Evolutionary conservation across 2,113 vertebrate species (phyloP), one percentile per base, ranked within the genome.

Genomic region (Podarcis raffonei): DNA sequence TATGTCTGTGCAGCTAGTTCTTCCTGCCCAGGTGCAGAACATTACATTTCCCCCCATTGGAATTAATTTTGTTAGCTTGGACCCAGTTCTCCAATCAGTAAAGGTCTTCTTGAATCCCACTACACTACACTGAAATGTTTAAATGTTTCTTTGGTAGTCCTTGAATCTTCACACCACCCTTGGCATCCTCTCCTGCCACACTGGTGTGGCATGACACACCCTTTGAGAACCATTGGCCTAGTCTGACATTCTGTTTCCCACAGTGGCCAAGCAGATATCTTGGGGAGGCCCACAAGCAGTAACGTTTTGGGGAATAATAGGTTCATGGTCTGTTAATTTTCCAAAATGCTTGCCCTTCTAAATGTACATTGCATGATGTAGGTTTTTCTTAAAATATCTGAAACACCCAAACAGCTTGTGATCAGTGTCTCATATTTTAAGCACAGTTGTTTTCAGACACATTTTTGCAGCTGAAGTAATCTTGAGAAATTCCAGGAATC

Each of bases 401-500:
- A 79, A 79, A 32, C n/a, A 65, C 6, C 12, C 35, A 42, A 35
- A 75, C 27, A 65, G 25, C 32, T 32, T 62, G 32, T 39, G 35
- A 82, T 87, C 53, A 42, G 48, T 72, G 23, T 22, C 42, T 23
- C 23, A 62, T 87, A 71, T 87, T 81, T 87, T 87, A 25, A 81
- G n/a, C 35, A 13, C 27, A 23, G 48, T 42, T 72, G 42, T 72
- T 74, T 87, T 53, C 68, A 75, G 13, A 62, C 27, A 42, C 68
- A 39, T 82, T 74, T 74, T 20, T 74, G 23, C 48, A 75, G 37
- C 53, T 82, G 53, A 42, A 16, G 53, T 18, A 39, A 75, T 59
- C 25, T 62, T 42, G 32, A 59, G 37, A 82, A 65, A 82, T 65
- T 75, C 53, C 35, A 82, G 69, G 79, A 88, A 82, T 23, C 22